phyloP scores from a whole-genome alignment of 2,797 vertebrate species.

The Chloroceryle inda region DNA sequence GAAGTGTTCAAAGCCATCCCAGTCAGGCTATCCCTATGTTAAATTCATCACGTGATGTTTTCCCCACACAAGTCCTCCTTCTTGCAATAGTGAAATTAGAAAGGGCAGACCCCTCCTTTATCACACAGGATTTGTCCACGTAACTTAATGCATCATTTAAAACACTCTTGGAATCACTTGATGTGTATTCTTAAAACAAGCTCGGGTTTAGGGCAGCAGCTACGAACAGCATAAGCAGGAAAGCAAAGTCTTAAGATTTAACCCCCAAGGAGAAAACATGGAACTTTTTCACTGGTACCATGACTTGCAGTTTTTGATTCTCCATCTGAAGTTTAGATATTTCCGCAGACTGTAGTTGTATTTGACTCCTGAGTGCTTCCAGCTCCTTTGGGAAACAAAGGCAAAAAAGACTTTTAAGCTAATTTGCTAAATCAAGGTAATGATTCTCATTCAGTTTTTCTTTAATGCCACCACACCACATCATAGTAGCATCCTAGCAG shows the following conservation, averaged over 20 bases:
- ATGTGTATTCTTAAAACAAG: background rate
- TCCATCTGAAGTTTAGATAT: conserved; percentile 88
- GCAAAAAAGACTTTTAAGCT: background rate
- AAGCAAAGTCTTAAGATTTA: background rate
- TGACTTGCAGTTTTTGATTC: conserved; percentile 85
- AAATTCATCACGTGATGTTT: rapidly evolving
- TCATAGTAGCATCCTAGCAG: background rate
- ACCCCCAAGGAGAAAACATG: background rate
- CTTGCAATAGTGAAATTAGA: background rate
- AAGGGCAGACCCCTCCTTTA: rapidly evolving
- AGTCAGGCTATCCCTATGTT: rapidly evolving
- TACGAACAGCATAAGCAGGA: background rate
- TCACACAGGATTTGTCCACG: background rate
- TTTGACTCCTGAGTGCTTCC: conserved; percentile 84
- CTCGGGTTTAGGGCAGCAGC: background rate
- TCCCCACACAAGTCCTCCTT: background rate
- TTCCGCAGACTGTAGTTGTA: conserved; percentile 86
- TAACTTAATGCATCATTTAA: background rate
- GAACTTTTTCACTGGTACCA: conserved; percentile 79
- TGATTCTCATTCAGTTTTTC: background rate
- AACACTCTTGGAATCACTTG: background rate
- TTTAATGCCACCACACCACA: background rate
- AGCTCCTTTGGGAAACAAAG: conserved; percentile 84
- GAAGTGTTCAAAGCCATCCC: background rate
- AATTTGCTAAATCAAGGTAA: background rate